A percentile compares a stretch with the other conserved stretches of the same genome.
phyloP scores from a whole-genome alignment of 2,888 invertebrate species.

The Eurois occulta region DNA sequence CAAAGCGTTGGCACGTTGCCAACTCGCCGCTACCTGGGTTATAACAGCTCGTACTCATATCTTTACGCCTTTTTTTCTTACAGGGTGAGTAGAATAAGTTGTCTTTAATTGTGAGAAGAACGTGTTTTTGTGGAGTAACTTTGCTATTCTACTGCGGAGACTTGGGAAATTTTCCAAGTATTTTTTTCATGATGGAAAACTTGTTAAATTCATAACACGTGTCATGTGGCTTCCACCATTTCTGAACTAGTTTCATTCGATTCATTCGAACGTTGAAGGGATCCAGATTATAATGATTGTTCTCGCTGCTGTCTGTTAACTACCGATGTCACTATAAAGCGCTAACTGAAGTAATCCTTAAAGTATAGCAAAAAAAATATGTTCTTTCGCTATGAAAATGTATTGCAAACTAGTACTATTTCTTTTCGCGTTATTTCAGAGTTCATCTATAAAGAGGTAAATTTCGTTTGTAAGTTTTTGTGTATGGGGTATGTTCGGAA shows the following conservation, averaged over 20 bases:
- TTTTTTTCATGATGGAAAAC: not conserved
- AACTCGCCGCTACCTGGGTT: constrained; percentile 49
- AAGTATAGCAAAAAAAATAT: not conserved
- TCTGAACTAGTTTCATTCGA: too few species aligned
- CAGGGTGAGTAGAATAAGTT: constrained; percentile 16
- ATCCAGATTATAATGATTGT: too few species aligned
- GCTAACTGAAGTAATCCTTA: not conserved
- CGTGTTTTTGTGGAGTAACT: not conserved
- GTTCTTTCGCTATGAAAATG: too few species aligned
- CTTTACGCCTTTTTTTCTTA: constrained; percentile 42
- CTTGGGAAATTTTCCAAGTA: not conserved
- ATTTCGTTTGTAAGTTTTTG: too few species aligned
- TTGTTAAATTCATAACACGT: not conserved
- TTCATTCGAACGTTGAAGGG: too few species aligned
- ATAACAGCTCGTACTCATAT: constrained; percentile 48
- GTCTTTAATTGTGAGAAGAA: constrained; percentile 24
- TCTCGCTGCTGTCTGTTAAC: too few species aligned
- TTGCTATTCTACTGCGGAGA: not conserved
- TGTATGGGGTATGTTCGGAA: too few species aligned
- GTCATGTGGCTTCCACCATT: too few species aligned
- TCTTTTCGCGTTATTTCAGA: too few species aligned
- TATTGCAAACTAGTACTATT: too few species aligned
- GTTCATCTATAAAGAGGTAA: too few species aligned
- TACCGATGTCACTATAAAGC: not conserved
- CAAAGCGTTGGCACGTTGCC: constrained; percentile 51